A percentile compares a stretch with the other conserved stretches of the same genome.
Evolutionary conservation across 2,113 vertebrate genomes (phyloP).

Genomic region (Empidonax alnorum): DNA sequence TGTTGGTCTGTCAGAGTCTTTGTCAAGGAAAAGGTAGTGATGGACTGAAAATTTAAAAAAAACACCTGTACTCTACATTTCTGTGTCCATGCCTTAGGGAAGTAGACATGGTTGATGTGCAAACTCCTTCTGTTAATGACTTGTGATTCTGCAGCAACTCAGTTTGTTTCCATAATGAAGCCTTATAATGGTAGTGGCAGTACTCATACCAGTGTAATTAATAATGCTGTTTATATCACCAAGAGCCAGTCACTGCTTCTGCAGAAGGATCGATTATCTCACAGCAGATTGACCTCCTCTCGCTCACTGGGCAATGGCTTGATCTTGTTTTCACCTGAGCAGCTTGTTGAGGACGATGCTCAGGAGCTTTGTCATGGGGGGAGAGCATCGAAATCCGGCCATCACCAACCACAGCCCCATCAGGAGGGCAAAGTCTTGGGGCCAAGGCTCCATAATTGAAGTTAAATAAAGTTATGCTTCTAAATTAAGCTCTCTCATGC

Average conservation of each 20-base stretch:
- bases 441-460: background rate
- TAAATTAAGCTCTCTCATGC: background rate
- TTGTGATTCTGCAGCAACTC: constrained; percentile 14
- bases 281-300: background rate
- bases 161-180: constrained; percentile 7
- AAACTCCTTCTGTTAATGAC: background rate
- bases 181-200: background rate
- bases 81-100: background rate
- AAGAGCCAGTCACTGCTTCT: background rate
- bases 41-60: background rate
- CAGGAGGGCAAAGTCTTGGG: background rate
- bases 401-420: background rate
- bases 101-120: background rate
- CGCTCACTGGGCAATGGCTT: background rate
- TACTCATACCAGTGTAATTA: constrained; percentile 40
- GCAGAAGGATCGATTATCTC: background rate
- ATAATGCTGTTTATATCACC: constrained; percentile 6
- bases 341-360: background rate
- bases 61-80: background rate
- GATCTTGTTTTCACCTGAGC: background rate
- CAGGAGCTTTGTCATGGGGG: fast-evolving
- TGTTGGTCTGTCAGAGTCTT: background rate
- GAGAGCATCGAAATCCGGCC: background rate
- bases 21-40: too few species aligned
- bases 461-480: background rate